Evolutionary conservation across 2,113 vertebrate genomes (phyloP).

Genomic region (Dasyurus viverrinus): DNA sequence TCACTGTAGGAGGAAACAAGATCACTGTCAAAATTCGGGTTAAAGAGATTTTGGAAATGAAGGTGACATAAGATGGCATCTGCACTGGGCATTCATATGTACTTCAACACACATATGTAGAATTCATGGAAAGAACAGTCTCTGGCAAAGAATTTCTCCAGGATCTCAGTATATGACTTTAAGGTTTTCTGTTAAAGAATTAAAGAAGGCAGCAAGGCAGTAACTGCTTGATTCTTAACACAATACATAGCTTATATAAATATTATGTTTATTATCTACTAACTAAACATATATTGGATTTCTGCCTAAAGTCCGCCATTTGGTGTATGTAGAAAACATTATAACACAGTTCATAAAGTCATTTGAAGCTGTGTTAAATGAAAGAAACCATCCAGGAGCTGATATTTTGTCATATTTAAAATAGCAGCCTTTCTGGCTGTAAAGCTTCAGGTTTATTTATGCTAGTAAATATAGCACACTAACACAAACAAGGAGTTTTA

Average conservation of each 20-base stretch:
- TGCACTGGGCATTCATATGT: not conserved
- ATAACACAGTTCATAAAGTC: conserved; percentile 89
- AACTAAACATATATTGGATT: conserved; percentile 88
- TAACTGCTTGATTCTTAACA: conserved; percentile 83
- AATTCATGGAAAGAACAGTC: conserved; percentile 37
- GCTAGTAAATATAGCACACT: conserved; percentile 76
- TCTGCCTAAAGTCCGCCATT: conserved; percentile 89
- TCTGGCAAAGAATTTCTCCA: conserved; percentile 47
- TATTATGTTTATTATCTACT: conserved; percentile 89
- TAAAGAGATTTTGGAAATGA: conserved; percentile 77
- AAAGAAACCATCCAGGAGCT: conserved; percentile 88
- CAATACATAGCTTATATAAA: conserved; percentile 86
- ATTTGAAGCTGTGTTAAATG: conserved; percentile 86
- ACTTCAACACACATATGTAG: conserved; percentile 27
- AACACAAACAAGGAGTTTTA: conserved; percentile 72
- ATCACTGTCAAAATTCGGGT: conserved; percentile 81
- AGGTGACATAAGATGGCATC: conserved; percentile 29
- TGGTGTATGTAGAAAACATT: conserved; percentile 87
- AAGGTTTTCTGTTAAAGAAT: conserved; percentile 79
- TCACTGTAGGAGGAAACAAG: conserved; percentile 74
- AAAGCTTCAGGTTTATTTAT: conserved; percentile 83
- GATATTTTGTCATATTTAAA: conserved; percentile 89
- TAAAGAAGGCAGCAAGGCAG: conserved; percentile 83
- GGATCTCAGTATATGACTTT: conserved; percentile 73
- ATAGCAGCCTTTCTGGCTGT: conserved; percentile 82